A percentile compares a stretch with the other conserved stretches of the same genome.
These are phyloP conservation scores for Venustaconcha ellipsiformis DNA, from an alignment of 1,140 invertebrate genomes.

Conservation along the genomic window DNA sequence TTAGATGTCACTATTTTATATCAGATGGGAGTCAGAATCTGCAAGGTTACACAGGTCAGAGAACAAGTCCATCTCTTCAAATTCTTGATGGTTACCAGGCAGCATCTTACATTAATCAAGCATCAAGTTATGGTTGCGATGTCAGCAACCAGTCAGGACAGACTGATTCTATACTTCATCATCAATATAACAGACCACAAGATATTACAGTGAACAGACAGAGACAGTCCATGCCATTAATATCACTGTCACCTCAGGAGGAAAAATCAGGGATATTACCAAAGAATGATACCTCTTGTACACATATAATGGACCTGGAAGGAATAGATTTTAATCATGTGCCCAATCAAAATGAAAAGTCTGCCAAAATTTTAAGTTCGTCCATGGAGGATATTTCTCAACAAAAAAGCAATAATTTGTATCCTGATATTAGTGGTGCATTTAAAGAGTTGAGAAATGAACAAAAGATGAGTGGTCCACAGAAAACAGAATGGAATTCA, in stretches of 20 bases:
- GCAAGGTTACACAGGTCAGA: too few species aligned
- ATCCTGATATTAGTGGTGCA: constrained; percentile 60
- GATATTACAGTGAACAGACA: too few species aligned
- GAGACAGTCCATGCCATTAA: not conserved
- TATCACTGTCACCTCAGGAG: constrained; percentile 18
- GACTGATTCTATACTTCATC: too few species aligned
- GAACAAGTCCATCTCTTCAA: too few species aligned
- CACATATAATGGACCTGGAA: constrained; percentile 43
- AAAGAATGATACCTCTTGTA: constrained; percentile 4
- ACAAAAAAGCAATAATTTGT: constrained; percentile 29
- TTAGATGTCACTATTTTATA: too few species aligned
- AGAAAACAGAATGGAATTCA: constrained; percentile 5
- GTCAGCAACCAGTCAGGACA: too few species aligned
- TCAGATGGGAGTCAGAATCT: too few species aligned
- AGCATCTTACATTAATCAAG: too few species aligned
- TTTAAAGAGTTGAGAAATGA: constrained; percentile 42
- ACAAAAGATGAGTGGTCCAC: constrained; percentile 8
- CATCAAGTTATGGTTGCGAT: too few species aligned
- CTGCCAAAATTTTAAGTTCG: constrained; percentile 13
- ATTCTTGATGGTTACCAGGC: too few species aligned
- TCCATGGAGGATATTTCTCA: constrained; percentile 35
- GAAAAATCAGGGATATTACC: not conserved
- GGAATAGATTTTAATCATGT: constrained; percentile 47
- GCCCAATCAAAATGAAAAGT: not conserved
- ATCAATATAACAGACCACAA: too few species aligned